phyloP scores from a whole-genome alignment of 1,140 invertebrate species.

The Saccostrea echinata region DNA sequence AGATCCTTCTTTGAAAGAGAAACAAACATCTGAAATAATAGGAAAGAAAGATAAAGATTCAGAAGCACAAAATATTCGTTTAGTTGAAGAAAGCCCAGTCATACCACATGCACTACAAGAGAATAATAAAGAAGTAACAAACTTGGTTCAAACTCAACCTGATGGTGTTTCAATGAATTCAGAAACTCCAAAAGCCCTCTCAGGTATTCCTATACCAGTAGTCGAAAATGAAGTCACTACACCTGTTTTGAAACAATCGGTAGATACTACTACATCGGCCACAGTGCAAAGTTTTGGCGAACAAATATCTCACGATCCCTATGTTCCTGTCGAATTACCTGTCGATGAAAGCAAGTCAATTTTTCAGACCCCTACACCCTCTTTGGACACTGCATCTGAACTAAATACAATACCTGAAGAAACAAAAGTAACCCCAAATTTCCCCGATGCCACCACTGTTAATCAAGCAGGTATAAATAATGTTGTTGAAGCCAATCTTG shows the following conservation, averaged over 20 bases:
- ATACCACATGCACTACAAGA: not conserved
- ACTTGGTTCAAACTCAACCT: not conserved
- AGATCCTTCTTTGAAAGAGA: not conserved
- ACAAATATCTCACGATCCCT: not conserved
- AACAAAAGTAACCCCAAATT: not conserved
- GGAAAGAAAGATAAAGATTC: not conserved
- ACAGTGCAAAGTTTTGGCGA: not conserved
- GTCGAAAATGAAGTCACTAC: not conserved
- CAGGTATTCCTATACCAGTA: not conserved
- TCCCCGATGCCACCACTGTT: not conserved
- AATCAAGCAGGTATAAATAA: not conserved
- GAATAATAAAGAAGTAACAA: not conserved
- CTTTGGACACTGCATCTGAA: not conserved
- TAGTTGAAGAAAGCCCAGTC: not conserved
- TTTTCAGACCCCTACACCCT: no score
- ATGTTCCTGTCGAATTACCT: not conserved
- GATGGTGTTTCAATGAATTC: not conserved
- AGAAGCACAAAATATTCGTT: not conserved
- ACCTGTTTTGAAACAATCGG: not conserved
- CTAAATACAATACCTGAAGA: not conserved
- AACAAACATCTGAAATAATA: not conserved
- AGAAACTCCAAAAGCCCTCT: not conserved
- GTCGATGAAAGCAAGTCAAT: no score
- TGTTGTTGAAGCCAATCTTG: not conserved
- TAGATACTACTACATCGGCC: not conserved